A percentile compares a stretch with the other conserved stretches of the same genome.
phyloP scores from a whole-genome alignment of 2,797 vertebrate species.

The Melanogrammus aeglefinus region DNA sequence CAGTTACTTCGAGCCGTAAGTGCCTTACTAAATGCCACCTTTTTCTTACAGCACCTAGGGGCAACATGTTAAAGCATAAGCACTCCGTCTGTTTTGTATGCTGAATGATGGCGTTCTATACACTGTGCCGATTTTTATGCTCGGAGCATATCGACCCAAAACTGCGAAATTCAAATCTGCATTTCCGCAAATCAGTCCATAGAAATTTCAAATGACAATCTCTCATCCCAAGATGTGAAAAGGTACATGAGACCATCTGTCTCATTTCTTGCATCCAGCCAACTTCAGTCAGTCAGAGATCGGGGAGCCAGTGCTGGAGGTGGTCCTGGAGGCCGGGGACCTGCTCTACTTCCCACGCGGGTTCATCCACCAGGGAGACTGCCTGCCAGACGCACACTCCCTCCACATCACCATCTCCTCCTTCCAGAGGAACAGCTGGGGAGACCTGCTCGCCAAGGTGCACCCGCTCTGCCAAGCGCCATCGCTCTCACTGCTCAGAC shows the following conservation, averaged over 20 bases:
- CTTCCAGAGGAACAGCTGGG: constrained; percentile 94
- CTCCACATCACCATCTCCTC: constrained; percentile 94
- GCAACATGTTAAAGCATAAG: neutral
- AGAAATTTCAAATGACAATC: neutral
- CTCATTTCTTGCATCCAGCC: constrained; percentile 46
- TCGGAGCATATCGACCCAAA: neutral
- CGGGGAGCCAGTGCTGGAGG: constrained; percentile 83
- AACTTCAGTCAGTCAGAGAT: constrained; percentile 85
- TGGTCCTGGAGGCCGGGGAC: constrained; percentile 89
- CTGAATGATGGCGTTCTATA: neutral
- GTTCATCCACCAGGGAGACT: constrained; percentile 91
- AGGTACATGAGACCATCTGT: neutral
- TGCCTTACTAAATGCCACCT: constrained; percentile 21
- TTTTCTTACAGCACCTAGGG: neutral
- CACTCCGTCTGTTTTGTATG: neutral
- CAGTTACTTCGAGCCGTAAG: constrained; percentile 79
- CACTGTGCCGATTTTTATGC: neutral
- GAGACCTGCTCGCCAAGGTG: constrained; percentile 84
- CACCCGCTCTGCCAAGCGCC: neutral
- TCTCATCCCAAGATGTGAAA: neutral
- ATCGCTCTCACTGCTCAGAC: neutral
- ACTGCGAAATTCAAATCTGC: neutral
- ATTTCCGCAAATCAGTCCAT: neutral
- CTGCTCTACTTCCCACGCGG: constrained; percentile 94
- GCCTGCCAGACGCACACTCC: constrained; percentile 84